Conservation (phyloP, 2,113 vertebrate genomes). For the Dolichallabes microphthalmus region DNA sequence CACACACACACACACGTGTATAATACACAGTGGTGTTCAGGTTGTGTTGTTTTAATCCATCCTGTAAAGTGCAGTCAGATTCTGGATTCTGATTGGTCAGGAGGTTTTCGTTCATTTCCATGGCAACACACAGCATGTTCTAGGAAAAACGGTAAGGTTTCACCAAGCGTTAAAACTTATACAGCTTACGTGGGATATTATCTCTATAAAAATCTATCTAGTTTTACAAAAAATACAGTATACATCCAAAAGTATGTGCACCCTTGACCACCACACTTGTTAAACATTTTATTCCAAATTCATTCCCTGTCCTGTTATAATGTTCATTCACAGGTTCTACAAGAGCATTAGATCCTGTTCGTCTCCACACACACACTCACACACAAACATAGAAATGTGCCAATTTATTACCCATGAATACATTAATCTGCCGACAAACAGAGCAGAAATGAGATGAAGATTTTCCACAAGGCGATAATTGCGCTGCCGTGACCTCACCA, state of each 20-base stretch:
- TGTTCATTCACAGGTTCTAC: neutral
- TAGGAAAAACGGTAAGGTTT: neutral
- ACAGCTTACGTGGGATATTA: no score
- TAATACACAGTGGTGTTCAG: neutral
- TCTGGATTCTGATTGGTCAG: neutral
- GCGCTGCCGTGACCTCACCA: neutral
- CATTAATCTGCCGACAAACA: conserved; percentile 3
- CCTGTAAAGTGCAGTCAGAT: neutral
- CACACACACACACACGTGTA: neutral
- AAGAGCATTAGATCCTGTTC: neutral
- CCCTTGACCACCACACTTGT: neutral
- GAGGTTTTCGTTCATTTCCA: neutral
- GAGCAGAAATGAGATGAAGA: conserved; percentile 6
- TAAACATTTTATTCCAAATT: neutral
- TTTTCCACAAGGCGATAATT: conserved; percentile 28
- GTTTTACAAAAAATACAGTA: neutral
- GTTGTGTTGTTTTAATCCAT: neutral
- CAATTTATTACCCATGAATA: conserved; percentile 32
- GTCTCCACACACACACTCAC: neutral
- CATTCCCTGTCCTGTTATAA: neutral
- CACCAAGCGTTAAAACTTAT: neutral
- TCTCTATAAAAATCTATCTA: no score
- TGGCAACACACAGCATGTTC: neutral
- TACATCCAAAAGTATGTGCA: neutral
- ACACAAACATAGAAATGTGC: neutral